Evolutionary conservation across 2,888 invertebrate species (phyloP).

Genomic region (Standfussiana lucernea): DNA sequence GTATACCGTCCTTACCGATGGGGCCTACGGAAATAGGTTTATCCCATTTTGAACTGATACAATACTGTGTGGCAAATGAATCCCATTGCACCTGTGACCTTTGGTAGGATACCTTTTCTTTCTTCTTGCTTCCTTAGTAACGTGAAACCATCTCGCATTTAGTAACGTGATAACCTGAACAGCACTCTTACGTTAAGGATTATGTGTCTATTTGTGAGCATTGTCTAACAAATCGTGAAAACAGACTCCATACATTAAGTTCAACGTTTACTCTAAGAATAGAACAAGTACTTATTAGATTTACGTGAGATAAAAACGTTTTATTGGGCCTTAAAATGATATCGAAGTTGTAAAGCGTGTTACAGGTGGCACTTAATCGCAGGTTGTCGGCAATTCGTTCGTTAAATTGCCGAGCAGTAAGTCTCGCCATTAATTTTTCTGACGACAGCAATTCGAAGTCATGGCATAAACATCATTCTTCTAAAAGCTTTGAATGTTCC

Average conservation of each 20-base stretch:
- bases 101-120: constrained; percentile 9
- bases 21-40: constrained; percentile 30
- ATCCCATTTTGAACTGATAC: constrained; percentile 44
- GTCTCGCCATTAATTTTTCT: constrained; percentile 80
- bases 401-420: constrained; percentile 77
- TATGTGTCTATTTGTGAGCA: background rate
- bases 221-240: constrained; percentile 22
- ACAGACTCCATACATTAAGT: background rate
- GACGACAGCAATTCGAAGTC: constrained; percentile 80
- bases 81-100: constrained; percentile 41
- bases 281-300: constrained; percentile 49
- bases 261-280: constrained; percentile 39
- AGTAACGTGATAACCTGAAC: constrained; percentile 18
- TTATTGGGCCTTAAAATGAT: constrained; percentile 75
- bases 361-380: constrained; percentile 72
- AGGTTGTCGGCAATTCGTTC: constrained; percentile 76
- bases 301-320: constrained; percentile 57
- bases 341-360: constrained; percentile 72
- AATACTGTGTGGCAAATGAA: constrained; percentile 33
- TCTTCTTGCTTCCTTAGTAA: constrained; percentile 16
- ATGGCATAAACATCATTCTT: constrained; percentile 79
- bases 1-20: constrained; percentile 10
- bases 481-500: constrained; percentile 74
- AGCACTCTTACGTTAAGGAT: background rate
- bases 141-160: background rate